These are phyloP conservation scores for Lagopus muta DNA, from an alignment of 2,113 vertebrate species.

Conservation along the genomic window DNA sequence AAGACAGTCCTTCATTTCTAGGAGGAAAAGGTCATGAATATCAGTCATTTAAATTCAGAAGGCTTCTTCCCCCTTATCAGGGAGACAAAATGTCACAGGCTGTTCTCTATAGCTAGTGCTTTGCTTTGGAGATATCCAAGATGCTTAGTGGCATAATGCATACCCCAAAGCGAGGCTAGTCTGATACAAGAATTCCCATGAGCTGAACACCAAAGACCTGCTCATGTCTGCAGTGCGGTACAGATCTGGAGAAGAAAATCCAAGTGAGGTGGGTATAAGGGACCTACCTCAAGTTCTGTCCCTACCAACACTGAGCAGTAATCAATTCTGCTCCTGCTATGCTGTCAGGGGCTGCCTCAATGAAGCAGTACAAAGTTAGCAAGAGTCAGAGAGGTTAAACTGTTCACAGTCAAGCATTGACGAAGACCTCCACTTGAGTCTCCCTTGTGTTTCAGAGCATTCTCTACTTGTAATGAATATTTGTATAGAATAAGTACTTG, in stretches of 20 bases:
- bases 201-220: neutral
- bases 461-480: neutral
- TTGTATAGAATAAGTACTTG: neutral
- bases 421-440: neutral
- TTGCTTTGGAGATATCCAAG: neutral
- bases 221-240: neutral
- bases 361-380: neutral
- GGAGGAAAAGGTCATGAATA: conserved; percentile 32
- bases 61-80: neutral
- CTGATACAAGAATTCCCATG: fast-evolving
- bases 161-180: neutral
- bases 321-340: neutral
- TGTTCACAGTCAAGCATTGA: neutral
- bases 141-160: neutral
- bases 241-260: neutral
- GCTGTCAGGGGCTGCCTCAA: neutral
- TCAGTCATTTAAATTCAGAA: conserved; percentile 38
- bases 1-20: conserved; percentile 4
- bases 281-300: neutral
- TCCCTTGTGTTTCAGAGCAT: neutral
- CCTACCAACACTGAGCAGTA: neutral
- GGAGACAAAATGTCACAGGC: neutral
- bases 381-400: neutral
- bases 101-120: neutral
- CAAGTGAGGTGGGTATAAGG: neutral